A percentile compares a stretch with the other conserved stretches of the same genome.
phyloP scores from a whole-genome alignment of 2,113 vertebrate species.

The Anas platyrhynchos region DNA sequence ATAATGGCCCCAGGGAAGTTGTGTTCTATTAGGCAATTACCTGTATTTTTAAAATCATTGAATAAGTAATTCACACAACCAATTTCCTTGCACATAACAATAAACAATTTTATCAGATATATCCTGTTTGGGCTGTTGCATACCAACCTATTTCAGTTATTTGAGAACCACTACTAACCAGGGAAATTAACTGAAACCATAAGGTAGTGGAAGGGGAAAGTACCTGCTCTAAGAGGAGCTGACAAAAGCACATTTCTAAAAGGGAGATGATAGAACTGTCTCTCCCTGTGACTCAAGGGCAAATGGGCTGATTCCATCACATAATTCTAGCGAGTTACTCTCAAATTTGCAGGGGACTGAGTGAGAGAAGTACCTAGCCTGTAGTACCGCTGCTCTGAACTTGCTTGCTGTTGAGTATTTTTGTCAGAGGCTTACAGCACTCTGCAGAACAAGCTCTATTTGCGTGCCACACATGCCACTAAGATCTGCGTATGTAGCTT shows the following conservation, averaged over 20 bases:
- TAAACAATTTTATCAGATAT: constrained; percentile 18
- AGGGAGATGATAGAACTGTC: neutral
- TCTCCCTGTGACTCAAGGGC: neutral
- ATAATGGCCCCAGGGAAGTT: neutral
- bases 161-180: neutral
- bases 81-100: neutral
- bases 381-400: neutral
- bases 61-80: neutral
- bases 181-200: constrained; percentile 46
- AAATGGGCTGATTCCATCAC: neutral
- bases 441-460: neutral
- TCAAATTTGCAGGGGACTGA: neutral
- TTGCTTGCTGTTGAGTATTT: neutral
- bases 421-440: neutral
- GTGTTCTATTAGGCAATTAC: constrained; percentile 27
- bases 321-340: neutral
- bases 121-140: neutral
- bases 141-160: neutral
- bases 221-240: constrained; percentile 6
- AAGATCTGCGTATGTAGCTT: neutral
- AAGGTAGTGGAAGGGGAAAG: neutral
- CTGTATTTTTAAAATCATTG: constrained; percentile 3
- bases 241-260: constrained; percentile 23
- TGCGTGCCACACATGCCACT: neutral
- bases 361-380: neutral